Conservation (phyloP, 2,797 vertebrate species). For the Apogon talboti region DNA sequence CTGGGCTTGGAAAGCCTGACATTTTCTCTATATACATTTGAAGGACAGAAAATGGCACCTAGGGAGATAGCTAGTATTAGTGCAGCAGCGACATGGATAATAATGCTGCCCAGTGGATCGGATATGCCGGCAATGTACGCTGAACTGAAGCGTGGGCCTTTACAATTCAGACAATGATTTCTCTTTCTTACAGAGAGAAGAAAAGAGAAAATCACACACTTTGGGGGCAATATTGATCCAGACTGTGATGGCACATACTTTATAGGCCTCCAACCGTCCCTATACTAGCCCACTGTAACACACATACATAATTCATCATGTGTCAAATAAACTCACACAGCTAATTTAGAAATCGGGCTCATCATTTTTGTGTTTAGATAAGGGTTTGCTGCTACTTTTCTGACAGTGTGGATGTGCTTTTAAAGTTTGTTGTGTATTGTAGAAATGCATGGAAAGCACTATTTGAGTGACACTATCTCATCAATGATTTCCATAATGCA, state of each 20-base stretch:
- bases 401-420: slow-evolving; percentile 56
- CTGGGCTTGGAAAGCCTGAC: slow-evolving; percentile 65
- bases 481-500: slow-evolving; percentile 82
- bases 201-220: slow-evolving; percentile 57
- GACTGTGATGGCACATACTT: slow-evolving; percentile 36
- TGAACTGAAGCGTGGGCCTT: slow-evolving; percentile 57
- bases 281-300: slow-evolving; percentile 33
- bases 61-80: slow-evolving; percentile 71
- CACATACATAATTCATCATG: slow-evolving; percentile 55
- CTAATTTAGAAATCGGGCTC: slow-evolving; percentile 61
- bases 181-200: slow-evolving; percentile 37
- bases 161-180: slow-evolving; percentile 63
- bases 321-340: slow-evolving; percentile 62
- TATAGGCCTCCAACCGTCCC: slow-evolving; percentile 40
- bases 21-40: slow-evolving; percentile 80
- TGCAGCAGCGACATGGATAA: slow-evolving; percentile 67
- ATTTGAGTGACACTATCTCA: slow-evolving; percentile 80
- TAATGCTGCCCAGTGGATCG: slow-evolving; percentile 63
- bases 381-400: slow-evolving; percentile 46
- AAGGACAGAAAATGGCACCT: slow-evolving; percentile 74
- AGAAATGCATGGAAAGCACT: slow-evolving; percentile 72
- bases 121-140: slow-evolving; percentile 46
- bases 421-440: slow-evolving; percentile 70
- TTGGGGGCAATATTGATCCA: slow-evolving; percentile 41
- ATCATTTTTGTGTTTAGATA: slow-evolving; percentile 51